A percentile compares a stretch with the other conserved stretches of the same genome.
phyloP scores from a whole-genome alignment of 2,797 vertebrate genomes.

The Sciurus vulgaris region DNA sequence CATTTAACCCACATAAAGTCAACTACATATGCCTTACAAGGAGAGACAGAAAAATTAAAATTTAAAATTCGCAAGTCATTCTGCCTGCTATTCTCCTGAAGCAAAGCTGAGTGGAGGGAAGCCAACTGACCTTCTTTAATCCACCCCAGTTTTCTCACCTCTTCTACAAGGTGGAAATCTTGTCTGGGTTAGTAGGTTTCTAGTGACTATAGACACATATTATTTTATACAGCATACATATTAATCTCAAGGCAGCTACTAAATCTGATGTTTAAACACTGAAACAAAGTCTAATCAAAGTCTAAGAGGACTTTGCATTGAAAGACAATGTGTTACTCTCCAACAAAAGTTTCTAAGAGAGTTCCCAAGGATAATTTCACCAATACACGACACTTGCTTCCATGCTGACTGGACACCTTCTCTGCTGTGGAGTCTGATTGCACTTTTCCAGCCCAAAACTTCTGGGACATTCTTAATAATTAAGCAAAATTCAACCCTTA shows the following conservation, averaged over 20 bases:
- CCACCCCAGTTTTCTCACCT: background rate
- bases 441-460: background rate
- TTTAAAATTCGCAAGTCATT: background rate
- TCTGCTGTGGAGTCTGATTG: background rate
- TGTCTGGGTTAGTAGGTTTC: background rate
- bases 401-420: background rate
- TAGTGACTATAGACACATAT: background rate
- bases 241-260: background rate
- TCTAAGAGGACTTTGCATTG: background rate
- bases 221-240: background rate
- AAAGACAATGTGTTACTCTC: background rate
- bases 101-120: background rate
- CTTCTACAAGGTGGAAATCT: background rate
- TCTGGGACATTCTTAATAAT: background rate
- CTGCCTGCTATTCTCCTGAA: background rate
- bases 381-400: accelerated
- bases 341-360: background rate
- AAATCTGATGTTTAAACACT: background rate
- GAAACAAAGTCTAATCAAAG: background rate
- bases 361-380: background rate
- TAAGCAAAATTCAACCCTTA: background rate
- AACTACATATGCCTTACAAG: background rate
- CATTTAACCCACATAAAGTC: constrained; percentile 12
- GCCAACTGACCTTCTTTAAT: background rate
- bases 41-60: background rate